Conservation (phyloP, 2,888 invertebrate genomes). For the Camptogramma bilineatum region DNA sequence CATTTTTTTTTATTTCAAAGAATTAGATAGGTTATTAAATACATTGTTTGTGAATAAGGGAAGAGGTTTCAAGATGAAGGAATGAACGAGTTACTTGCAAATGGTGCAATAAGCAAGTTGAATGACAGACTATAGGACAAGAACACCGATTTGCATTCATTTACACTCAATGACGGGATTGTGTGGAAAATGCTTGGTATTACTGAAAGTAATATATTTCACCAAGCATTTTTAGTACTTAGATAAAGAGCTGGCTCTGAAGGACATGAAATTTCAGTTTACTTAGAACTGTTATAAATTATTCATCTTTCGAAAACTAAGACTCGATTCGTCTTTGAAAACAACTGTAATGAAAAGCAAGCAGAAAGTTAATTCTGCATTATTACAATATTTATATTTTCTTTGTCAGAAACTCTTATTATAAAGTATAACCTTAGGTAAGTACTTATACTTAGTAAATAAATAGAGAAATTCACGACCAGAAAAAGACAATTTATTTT, state of each 20-base stretch:
- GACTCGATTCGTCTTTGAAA: no score
- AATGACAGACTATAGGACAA: conserved; percentile 45
- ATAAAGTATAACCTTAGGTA: no score
- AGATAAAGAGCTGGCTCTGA: neutral
- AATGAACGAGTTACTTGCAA: conserved; percentile 46
- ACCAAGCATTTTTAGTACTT: neutral
- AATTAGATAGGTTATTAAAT: no score
- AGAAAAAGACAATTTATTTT: no score
- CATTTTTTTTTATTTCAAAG: no score
- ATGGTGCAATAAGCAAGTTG: conserved; percentile 42
- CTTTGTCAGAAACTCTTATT: no score
- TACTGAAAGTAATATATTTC: neutral
- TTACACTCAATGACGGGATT: conserved; percentile 23
- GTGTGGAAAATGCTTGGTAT: conserved; percentile 13
- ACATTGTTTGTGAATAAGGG: conserved; percentile 13
- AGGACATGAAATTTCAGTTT: neutral
- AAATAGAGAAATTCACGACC: no score
- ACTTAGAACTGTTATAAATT: neutral
- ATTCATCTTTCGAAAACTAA: no score
- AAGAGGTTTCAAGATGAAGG: conserved; percentile 41
- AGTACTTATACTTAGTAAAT: no score
- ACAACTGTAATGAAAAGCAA: no score
- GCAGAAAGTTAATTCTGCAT: no score
- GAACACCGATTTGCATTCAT: conserved; percentile 37
- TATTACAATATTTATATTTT: no score